These are phyloP conservation scores for Bubo scandiacus DNA, from an alignment of 2,113 vertebrate genomes.

Conservation along the genomic window DNA sequence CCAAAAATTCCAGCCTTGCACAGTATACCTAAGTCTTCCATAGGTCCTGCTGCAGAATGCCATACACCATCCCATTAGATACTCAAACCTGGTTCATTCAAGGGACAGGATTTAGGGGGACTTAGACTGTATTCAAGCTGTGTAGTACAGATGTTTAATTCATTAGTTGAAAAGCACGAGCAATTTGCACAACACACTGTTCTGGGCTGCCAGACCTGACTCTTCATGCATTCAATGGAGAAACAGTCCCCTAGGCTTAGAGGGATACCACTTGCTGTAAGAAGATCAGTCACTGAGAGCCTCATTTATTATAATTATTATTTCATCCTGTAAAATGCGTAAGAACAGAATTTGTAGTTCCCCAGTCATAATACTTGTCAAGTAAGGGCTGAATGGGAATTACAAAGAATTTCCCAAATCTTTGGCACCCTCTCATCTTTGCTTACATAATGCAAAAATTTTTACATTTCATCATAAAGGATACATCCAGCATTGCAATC, in stretches of 20 bases:
- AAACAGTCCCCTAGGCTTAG: background rate
- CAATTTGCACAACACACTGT: background rate
- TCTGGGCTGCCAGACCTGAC: background rate
- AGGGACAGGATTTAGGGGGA: background rate
- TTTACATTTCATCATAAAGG: conserved; percentile 72
- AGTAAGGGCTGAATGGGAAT: background rate
- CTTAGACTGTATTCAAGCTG: background rate
- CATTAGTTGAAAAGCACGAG: background rate
- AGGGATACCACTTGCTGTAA: background rate
- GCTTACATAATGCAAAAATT: background rate
- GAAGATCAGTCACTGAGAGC: fast-evolving
- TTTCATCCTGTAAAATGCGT: background rate
- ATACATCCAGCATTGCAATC: conserved; percentile 98
- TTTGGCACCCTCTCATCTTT: background rate
- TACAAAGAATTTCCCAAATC: background rate
- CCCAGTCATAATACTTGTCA: background rate
- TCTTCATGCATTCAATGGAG: background rate
- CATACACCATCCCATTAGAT: background rate
- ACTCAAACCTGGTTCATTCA: background rate
- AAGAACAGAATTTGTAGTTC: background rate
- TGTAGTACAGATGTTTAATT: background rate
- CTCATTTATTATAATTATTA: background rate
- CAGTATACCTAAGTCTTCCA: background rate
- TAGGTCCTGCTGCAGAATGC: background rate
- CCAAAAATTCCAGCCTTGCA: background rate